Conservation (phyloP, 2,113 vertebrate genomes). For the Buteo buteo region DNA sequence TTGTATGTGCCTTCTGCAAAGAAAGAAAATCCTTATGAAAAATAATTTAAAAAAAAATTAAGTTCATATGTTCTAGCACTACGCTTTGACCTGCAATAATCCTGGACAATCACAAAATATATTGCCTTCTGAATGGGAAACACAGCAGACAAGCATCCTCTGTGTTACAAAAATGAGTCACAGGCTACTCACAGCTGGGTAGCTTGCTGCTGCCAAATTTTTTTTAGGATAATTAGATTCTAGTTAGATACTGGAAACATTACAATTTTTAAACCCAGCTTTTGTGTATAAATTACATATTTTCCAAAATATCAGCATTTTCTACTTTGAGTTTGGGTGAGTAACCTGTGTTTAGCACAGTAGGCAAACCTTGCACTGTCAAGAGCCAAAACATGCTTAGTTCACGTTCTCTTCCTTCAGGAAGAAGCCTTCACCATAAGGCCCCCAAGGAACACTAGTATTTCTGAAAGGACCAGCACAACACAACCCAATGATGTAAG, state of each 20-base stretch:
- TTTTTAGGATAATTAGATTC: slow-evolving; percentile 52
- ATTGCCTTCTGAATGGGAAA: neutral
- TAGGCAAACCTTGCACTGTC: slow-evolving; percentile 15
- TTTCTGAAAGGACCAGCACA: neutral
- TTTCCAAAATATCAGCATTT: slow-evolving; percentile 61
- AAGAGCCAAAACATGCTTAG: neutral
- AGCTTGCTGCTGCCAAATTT: neutral
- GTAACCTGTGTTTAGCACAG: slow-evolving; percentile 56
- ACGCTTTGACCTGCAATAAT: neutral
- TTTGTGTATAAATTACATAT: slow-evolving; percentile 61
- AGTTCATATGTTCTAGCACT: neutral
- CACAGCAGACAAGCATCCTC: neutral
- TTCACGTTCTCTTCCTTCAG: neutral
- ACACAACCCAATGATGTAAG: neutral
- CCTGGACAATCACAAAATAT: neutral
- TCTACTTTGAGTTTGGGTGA: slow-evolving; percentile 54
- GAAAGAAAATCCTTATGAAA: neutral
- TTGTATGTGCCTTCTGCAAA: neutral
- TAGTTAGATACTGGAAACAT: slow-evolving; percentile 39
- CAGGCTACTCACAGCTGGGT: slow-evolving; percentile 23
- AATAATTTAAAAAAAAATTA: neutral
- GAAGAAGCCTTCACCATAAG: neutral
- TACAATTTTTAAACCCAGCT: slow-evolving; percentile 5
- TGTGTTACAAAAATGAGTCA: slow-evolving; percentile 15
- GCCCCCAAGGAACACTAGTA: neutral